phyloP scores from a whole-genome alignment of 2,888 invertebrate species.

The Sinodicranocentrus sp. region DNA sequence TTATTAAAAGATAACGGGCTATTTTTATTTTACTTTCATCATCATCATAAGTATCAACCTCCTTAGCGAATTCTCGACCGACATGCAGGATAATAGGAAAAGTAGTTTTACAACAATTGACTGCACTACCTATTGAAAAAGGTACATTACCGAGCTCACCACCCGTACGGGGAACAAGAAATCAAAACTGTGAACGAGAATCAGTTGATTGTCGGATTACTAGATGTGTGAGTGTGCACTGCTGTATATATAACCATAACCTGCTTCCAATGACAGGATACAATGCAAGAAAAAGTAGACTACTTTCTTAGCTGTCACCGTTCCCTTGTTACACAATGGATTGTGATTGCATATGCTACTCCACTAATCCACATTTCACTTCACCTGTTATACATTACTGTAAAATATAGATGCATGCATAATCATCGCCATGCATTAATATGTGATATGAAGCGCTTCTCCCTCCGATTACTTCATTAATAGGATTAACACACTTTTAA shows the following conservation, averaged over 20 bases:
- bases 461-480: constrained; percentile 20
- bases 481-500: constrained; percentile 20
- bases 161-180: too few relatives aligned
- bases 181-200: too few relatives aligned
- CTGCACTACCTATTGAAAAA: too few relatives aligned
- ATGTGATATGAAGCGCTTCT: not conserved
- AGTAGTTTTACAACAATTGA: constrained; percentile 1
- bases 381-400: not conserved
- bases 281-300: not conserved
- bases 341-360: constrained; percentile 25
- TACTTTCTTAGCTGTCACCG: constrained; percentile 40
- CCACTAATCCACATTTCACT: constrained; percentile 43
- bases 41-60: not conserved
- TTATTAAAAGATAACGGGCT: too few relatives aligned
- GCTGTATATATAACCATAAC: too few relatives aligned
- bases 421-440: not conserved
- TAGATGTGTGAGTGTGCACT: too few relatives aligned
- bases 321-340: constrained; percentile 30
- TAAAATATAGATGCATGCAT: not conserved
- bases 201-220: too few relatives aligned
- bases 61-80: not conserved
- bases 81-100: constrained; percentile 5
- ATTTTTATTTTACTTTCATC: constrained; percentile 3
- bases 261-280: too few relatives aligned
- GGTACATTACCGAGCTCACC: too few relatives aligned